Evolutionary conservation across 2,113 vertebrate species (phyloP).

Genomic region (Motacilla tschutschensis): DNA sequence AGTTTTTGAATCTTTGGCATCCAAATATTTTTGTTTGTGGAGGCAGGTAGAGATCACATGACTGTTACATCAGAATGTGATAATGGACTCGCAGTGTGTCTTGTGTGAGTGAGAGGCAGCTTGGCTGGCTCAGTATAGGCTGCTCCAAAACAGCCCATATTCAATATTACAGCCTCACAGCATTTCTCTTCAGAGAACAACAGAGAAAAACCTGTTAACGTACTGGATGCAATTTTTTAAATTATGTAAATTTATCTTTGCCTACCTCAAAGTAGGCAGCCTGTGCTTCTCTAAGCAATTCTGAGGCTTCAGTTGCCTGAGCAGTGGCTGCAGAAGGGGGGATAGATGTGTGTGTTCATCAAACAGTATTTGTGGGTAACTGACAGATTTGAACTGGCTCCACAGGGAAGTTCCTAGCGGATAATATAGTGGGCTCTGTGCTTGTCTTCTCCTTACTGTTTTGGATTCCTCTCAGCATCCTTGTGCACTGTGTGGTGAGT

Average conservation of each 20-base stretch:
- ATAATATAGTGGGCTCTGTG: slow-evolving; percentile 98
- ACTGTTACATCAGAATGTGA: background rate
- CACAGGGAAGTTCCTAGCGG: slow-evolving; percentile 94
- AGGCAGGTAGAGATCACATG: background rate
- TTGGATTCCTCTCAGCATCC: slow-evolving; percentile 97
- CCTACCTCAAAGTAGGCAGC: background rate
- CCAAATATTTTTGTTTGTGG: background rate
- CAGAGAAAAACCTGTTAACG: background rate
- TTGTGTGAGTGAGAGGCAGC: background rate
- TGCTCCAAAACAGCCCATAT: background rate
- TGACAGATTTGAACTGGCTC: background rate
- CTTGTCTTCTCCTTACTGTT: slow-evolving; percentile 94
- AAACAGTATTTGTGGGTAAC: background rate
- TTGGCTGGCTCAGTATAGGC: background rate
- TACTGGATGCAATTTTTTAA: background rate
- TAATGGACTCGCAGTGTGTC: rapidly evolving
- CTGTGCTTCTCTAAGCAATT: background rate
- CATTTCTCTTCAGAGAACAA: background rate
- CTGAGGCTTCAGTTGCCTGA: background rate
- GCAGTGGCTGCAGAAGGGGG: background rate
- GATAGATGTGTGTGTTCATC: background rate
- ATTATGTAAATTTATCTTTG: background rate
- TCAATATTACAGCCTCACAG: background rate
- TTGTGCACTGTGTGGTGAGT: slow-evolving; percentile 97
- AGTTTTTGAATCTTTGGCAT: background rate